A percentile compares a stretch with the other conserved stretches of the same genome.
Evolutionary conservation across 2,113 vertebrate species (phyloP).

Genomic region (Hypomesus transpacificus): DNA sequence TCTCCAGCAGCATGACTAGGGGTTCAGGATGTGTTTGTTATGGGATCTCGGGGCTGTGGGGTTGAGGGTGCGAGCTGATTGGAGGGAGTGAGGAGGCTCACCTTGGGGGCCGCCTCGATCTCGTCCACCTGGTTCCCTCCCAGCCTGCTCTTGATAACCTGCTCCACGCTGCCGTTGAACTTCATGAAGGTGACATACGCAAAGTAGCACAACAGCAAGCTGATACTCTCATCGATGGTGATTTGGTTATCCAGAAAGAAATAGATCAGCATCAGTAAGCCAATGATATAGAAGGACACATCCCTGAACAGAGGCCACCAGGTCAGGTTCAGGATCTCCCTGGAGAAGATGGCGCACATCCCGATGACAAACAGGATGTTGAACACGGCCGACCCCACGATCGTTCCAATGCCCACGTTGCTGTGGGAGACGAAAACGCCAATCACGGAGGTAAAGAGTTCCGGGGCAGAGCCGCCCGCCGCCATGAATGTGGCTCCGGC

Average conservation of each 20-base stretch:
- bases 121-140: slow-evolving; percentile 87
- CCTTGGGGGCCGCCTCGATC: slow-evolving; percentile 83
- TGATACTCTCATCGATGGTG: slow-evolving; percentile 80
- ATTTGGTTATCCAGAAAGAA: slow-evolving; percentile 98
- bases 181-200: slow-evolving; percentile 96
- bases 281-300: slow-evolving; percentile 93
- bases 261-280: slow-evolving; percentile 91
- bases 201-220: slow-evolving; percentile 80
- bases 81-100: slow-evolving; percentile 55
- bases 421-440: slow-evolving; percentile 96
- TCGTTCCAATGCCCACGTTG: slow-evolving; percentile 96
- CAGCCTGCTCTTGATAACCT: slow-evolving; percentile 75
- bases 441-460: slow-evolving; percentile 97
- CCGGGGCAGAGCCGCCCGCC: slow-evolving; percentile 93
- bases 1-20: too few relatives aligned
- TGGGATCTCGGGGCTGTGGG: too few relatives aligned
- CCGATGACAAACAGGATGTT: slow-evolving; percentile 98
- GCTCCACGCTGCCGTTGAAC: slow-evolving; percentile 85
- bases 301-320: slow-evolving; percentile 99
- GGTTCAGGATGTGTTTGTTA: too few relatives aligned
- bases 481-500: slow-evolving; percentile 98
- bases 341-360: slow-evolving; percentile 97
- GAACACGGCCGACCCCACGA: slow-evolving; percentile 95
- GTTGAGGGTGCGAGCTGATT: not conserved
- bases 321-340: slow-evolving; percentile 91